Evolutionary conservation across 1,140 invertebrate species (phyloP), one percentile per base, ranked within the genome.

Genomic region (Trichonephila inaurata): DNA sequence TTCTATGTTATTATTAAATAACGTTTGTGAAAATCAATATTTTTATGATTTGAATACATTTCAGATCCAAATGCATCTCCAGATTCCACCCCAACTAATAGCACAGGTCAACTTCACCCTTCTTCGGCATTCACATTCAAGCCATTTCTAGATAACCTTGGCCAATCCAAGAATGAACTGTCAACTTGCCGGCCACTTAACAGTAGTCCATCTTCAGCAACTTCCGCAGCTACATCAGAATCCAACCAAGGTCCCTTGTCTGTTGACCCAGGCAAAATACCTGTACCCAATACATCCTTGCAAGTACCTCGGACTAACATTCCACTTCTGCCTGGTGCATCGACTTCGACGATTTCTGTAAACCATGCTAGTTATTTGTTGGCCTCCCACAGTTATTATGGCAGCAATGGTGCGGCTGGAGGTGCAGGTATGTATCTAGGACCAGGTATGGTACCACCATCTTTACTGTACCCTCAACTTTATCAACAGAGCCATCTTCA

Each of bases 401-500:
- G 93, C 4, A 66, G 51, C 21, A 93, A 89, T 28, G 85, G 85
- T 19, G 66, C 92, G 0, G 19, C 83, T 5, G 51, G 62, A 24
- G 40, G 72, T 19, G 87, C 61, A 90, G 95, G 97, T 96, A 95
- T 95, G 64, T 95, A 95, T 81, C 66, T 95, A 62, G 94, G 92
- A 72, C 88, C 94, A 19, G 60, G 95, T 12, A 93, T 95, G 81
- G 81, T 95, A 33, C 95, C 95, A 0, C 97, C 97, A 19, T 98
- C 97, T 95, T 96, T 98, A 88, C 96, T 98, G 0, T 97, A 97
- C 95, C 98, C 98, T 0, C 97, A 97, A 92, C 95, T 98, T 0
- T 98, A 98, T 95, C 91, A 94, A 95, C 97, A 98, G 96, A 98
- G 98, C 77, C 98, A 98, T 95, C 96, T 98, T 33, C 98, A 98